A percentile compares a stretch with the other conserved stretches of the same genome.
Evolutionary conservation across 2,797 vertebrate genomes (phyloP).

Genomic region (Trachurus trachurus): DNA sequence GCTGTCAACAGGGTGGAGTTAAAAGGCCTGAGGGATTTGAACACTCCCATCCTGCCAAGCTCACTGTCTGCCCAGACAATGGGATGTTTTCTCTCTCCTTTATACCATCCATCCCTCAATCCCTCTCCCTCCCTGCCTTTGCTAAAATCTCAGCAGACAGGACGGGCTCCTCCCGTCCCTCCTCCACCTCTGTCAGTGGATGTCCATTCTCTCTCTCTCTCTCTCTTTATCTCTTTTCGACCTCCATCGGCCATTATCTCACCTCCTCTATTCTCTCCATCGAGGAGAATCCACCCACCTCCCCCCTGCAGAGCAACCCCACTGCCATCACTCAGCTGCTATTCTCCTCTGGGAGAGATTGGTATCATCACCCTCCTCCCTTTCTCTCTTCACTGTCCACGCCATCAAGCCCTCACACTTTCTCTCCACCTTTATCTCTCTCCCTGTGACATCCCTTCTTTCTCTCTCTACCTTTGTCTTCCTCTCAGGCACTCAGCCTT

Average conservation of each 20-base stretch:
- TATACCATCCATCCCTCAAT: constrained; percentile 49
- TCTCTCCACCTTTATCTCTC: constrained; percentile 72
- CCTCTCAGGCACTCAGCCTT: constrained; percentile 41
- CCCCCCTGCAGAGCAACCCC: constrained; percentile 72
- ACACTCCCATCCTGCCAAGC: constrained; percentile 78
- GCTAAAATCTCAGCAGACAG: constrained; percentile 73
- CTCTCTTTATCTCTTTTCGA: constrained; percentile 49
- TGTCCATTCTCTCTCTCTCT: constrained; percentile 75
- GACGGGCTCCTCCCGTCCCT: constrained; percentile 64
- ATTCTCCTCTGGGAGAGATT: constrained; percentile 80
- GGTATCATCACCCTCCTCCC: constrained; percentile 79
- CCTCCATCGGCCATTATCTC: constrained; percentile 74
- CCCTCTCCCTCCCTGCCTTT: constrained; percentile 36
- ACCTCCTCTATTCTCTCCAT: constrained; percentile 77
- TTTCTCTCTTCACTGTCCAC: constrained; percentile 71
- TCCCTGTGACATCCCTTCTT: constrained; percentile 65
- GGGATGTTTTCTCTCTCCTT: constrained; percentile 68
- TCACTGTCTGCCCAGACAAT: constrained; percentile 82
- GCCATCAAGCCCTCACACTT: constrained; percentile 67
- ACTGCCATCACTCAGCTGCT: constrained; percentile 84
- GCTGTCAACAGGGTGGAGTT: constrained; percentile 82
- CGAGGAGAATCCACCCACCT: constrained; percentile 72
- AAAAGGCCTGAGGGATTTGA: constrained; percentile 80
- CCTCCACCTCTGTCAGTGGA: constrained; percentile 72
- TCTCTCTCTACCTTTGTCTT: constrained; percentile 56